A percentile compares a stretch with the other conserved stretches of the same genome.
phyloP scores from a whole-genome alignment of 2,113 vertebrate genomes.

The Acinonyx jubatus region DNA sequence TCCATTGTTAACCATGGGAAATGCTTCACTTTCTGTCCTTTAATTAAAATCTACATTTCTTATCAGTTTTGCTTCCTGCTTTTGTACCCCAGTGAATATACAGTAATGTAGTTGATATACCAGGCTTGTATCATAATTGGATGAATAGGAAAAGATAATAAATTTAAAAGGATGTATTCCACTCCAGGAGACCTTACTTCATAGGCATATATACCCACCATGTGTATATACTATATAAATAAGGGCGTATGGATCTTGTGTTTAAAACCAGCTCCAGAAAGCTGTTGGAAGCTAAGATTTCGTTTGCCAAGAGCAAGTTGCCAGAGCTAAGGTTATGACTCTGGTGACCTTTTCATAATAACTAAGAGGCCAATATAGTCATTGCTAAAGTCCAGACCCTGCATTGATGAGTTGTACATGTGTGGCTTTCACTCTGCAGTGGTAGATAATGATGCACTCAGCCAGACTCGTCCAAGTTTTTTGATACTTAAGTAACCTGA shows the following conservation, averaged over 20 bases:
- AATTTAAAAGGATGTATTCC: neutral
- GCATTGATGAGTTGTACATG: neutral
- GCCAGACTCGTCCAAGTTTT: conserved; percentile 5
- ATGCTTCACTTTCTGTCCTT: conserved; percentile 19
- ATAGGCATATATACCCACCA: neutral
- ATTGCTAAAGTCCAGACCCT: neutral
- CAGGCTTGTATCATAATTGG: neutral
- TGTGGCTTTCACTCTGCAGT: neutral
- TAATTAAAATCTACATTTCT: conserved; percentile 62
- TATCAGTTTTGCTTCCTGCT: conserved; percentile 14
- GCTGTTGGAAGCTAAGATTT: neutral
- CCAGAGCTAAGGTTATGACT: conserved; percentile 1
- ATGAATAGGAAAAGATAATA: conserved; percentile 16
- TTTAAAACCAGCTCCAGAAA: conserved; percentile 23
- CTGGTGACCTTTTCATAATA: neutral
- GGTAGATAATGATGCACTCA: conserved; percentile 36
- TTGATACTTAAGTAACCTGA: conserved; percentile 68
- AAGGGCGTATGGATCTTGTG: neutral
- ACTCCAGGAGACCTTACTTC: neutral
- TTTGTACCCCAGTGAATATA: neutral
- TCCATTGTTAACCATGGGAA: conserved; percentile 31
- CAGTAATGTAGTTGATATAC: neutral
- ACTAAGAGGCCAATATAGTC: neutral
- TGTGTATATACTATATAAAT: neutral
- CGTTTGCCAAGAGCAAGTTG: conserved; percentile 31